Percentiles rank a stretch among this genome's conserved stretches.
Conservation (phyloP, 1,140 invertebrate species). For the Papilio helenus region DNA sequence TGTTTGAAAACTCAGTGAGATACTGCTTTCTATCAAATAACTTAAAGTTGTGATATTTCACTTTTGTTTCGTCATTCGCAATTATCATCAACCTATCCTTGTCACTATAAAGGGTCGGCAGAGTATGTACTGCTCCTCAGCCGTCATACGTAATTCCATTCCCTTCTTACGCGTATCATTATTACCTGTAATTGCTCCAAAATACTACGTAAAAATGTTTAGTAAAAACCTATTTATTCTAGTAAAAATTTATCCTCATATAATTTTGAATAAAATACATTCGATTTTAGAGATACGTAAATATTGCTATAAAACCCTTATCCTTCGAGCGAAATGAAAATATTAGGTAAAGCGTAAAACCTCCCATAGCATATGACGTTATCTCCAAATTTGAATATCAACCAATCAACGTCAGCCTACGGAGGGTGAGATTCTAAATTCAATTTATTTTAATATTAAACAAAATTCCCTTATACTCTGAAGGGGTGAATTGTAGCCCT, state of each 20-base stretch:
- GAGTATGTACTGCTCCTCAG: background rate
- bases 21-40: background rate
- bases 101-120: background rate
- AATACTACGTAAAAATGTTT: background rate
- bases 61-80: background rate
- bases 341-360: conserved; percentile 19
- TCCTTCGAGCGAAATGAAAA: conserved; percentile 3
- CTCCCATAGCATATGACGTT: conserved; percentile 15
- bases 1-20: conserved; percentile 8
- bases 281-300: background rate
- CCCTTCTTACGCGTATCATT: too few relatives aligned
- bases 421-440: conserved; percentile 23
- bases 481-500: background rate
- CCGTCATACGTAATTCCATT: background rate
- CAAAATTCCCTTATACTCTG: background rate
- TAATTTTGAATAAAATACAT: background rate
- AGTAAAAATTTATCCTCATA: background rate
- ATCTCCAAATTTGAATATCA: conserved; percentile 24
- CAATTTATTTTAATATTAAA: conserved; percentile 24
- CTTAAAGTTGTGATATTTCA: background rate
- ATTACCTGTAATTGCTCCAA: too few relatives aligned
- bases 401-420: conserved; percentile 21
- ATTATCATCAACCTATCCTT: background rate
- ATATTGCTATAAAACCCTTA: background rate
- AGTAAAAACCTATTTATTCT: background rate